Conservation (phyloP, 2,888 invertebrate species). For the Leptopilina myrica region DNA sequence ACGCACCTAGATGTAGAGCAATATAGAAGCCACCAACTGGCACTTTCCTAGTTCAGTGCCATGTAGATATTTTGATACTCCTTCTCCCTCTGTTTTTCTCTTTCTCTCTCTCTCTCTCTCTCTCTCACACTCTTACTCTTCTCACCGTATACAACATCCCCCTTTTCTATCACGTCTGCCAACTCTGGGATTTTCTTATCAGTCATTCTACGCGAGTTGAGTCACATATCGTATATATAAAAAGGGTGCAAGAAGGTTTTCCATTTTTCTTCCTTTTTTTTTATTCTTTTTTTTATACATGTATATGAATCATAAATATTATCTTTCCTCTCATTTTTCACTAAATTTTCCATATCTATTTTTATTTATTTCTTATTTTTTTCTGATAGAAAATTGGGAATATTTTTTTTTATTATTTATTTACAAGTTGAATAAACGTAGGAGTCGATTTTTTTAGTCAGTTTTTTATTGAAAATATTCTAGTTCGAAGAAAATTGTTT, state of each 20-base stretch:
- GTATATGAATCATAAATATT: background rate
- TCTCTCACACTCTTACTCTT: background rate
- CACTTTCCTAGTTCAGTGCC: slow-evolving; percentile 1
- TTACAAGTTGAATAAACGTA: no score
- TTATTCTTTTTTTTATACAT: background rate
- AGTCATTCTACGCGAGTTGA: slow-evolving; percentile 6
- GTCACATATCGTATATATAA: background rate
- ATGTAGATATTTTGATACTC: background rate
- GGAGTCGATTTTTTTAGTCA: no score
- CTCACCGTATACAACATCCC: no score
- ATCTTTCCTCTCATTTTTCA: background rate
- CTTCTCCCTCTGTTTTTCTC: background rate
- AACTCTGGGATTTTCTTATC: slow-evolving; percentile 18
- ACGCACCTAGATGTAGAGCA: background rate
- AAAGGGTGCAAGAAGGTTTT: background rate
- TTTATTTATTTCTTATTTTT: no score
- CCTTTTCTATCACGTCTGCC: background rate
- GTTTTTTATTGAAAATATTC: no score
- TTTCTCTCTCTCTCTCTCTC: no score
- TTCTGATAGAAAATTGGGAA: no score
- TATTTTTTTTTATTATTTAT: no score
- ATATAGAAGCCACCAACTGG: slow-evolving; percentile 18
- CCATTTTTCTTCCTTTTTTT: background rate
- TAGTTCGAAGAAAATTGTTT: no score
- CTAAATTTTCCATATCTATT: no score